Evolutionary conservation across 2,797 vertebrate genomes (phyloP).

Genomic region (Centropyge bicolor): DNA sequence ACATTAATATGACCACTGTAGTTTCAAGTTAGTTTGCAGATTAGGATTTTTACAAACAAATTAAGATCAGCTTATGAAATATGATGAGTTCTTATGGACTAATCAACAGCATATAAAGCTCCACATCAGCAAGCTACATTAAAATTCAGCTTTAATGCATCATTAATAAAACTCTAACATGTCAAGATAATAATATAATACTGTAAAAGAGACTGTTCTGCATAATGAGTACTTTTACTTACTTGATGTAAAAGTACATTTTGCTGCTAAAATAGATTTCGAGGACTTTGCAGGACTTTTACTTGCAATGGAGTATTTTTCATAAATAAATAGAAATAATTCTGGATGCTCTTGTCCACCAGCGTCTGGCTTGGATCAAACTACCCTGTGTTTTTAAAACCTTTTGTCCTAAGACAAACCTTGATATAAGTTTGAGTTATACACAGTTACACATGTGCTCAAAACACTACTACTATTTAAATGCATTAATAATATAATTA

Average conservation of each 20-base stretch:
- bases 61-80: background rate
- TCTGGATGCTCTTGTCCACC: background rate
- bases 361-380: background rate
- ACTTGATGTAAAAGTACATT: background rate
- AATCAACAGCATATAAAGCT: background rate
- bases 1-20: background rate
- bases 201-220: background rate
- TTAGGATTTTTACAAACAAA: background rate
- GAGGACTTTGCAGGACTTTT: background rate
- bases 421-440: background rate
- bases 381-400: background rate
- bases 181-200: background rate
- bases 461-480: background rate
- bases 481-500: background rate
- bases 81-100: background rate
- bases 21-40: too few relatives aligned
- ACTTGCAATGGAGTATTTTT: background rate
- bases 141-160: too few relatives aligned
- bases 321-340: background rate
- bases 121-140: background rate
- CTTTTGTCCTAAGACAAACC: background rate
- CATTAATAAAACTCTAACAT: background rate
- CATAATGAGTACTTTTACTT: conserved; percentile 6
- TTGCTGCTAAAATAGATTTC: too few relatives aligned
- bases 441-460: background rate